Evolutionary conservation across 2,113 vertebrate genomes (phyloP), one percentile per base, ranked within the genome.

Genomic region (Carassius carassius): DNA sequence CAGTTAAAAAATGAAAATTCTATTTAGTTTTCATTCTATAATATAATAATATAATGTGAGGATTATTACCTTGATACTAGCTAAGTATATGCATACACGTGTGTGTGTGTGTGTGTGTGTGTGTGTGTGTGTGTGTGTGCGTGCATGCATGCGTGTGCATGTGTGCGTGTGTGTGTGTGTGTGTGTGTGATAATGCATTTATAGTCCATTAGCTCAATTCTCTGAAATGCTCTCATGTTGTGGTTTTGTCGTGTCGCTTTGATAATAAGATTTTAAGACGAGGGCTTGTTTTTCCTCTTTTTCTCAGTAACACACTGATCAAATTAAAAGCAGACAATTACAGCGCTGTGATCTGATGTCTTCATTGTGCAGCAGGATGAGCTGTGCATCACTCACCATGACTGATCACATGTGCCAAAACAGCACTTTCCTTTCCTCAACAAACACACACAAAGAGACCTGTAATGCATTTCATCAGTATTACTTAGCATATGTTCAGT

Each of bases 251-350:
- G 78, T 84, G 83, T 32, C 17, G 60, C 74, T 89, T 84, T 65
- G 69, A 82, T 86, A 25, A 56, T 32, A 85, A 74, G 76, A 67
- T 90, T 88, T 90, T 82, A 86, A 82, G 72, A 84, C 84, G 89
- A 88, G 88, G 88, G 90, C 81, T 13, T 84, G n/a, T 70, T 81
- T 78, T 47, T 47, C 5, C 70, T 73, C 2, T 60, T 63, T 79
- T 79, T 35, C 1, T 82, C 49, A 4, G 65, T 82, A 78, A 72
- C 85, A 58, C 60, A 23, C 10, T 11, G 49, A 83, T 82, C 63
- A 47, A n/a, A 74, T 74, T 76, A 62, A 75, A 83, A 75, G 23
- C 41, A 76, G 72, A 76, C 82, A 65, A 35, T 84, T 84, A 35
- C 73, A 73, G 32, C 21, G 21, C 35, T 73, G 2, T n/a, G n/a